These are phyloP conservation scores for Apogon hyalosoma DNA, from an alignment of 2,797 vertebrate genomes.

Conservation along the genomic window DNA sequence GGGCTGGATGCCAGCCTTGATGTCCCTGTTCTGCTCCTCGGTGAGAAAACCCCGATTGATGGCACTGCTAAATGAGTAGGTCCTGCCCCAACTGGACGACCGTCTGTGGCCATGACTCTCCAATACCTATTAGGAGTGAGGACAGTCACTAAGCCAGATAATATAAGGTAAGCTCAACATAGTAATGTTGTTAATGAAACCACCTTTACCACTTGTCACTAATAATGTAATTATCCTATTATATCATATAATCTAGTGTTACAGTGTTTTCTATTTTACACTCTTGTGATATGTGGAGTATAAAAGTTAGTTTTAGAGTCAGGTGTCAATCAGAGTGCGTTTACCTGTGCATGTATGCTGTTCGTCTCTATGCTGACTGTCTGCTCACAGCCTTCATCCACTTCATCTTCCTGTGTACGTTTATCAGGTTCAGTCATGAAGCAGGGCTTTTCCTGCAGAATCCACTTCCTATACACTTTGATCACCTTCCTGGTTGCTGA, in stretches of 20 bases:
- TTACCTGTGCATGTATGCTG: slow-evolving; percentile 63
- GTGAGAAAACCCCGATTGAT: slow-evolving; percentile 93
- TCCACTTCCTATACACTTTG: slow-evolving; percentile 97
- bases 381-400: slow-evolving; percentile 75
- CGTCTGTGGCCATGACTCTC: slow-evolving; percentile 90
- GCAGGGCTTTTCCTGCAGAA: slow-evolving; percentile 91
- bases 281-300: no score
- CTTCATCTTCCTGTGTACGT: slow-evolving; percentile 81
- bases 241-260: no score
- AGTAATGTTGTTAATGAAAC: neutral
- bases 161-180: neutral
- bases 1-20: slow-evolving; percentile 93
- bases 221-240: no score
- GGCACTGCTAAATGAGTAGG: slow-evolving; percentile 96
- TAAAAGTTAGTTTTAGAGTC: no score
- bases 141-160: neutral
- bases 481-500: slow-evolving; percentile 94
- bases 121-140: slow-evolving; percentile 59
- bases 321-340: neutral
- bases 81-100: slow-evolving; percentile 96
- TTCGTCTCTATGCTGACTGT: slow-evolving; percentile 61
- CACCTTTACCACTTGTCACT: neutral
- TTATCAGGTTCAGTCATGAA: slow-evolving; percentile 96
- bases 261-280: no score
- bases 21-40: slow-evolving; percentile 89